Conservation (phyloP, 2,113 vertebrate species). For the Microcebus griseorufus region DNA sequence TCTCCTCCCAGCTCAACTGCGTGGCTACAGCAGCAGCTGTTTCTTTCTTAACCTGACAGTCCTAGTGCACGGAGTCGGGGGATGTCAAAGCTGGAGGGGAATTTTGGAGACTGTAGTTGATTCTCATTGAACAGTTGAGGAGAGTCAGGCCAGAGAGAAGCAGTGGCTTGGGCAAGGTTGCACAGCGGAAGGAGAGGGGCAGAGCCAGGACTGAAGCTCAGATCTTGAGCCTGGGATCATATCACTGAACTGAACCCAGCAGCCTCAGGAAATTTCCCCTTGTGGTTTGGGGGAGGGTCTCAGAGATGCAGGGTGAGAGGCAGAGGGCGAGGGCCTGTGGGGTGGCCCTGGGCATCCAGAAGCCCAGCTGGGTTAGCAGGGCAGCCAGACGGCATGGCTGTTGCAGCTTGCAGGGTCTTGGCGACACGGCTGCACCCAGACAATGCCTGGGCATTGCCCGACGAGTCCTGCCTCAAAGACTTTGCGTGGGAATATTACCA, state of each 20-base stretch:
- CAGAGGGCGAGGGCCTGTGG: neutral
- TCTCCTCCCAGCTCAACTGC: neutral
- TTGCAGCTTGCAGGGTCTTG: neutral
- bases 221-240: neutral
- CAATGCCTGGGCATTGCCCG: neutral
- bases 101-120: neutral
- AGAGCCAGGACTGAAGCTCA: neutral
- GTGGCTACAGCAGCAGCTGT: neutral
- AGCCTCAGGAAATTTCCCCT: neutral
- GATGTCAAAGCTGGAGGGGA: neutral
- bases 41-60: neutral
- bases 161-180: neutral
- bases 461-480: neutral
- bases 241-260: rapidly evolving
- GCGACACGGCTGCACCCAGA: neutral
- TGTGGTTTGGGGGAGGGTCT: neutral
- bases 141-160: neutral
- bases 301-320: neutral
- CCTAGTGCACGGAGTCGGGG: neutral
- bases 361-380: neutral
- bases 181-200: neutral
- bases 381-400: neutral
- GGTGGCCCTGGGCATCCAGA: neutral
- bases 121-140: neutral
- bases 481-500: neutral